Percentiles rank a stretch among this genome's conserved stretches.
These are phyloP conservation scores for Barypeithes pellucidus DNA, from an alignment of 2,888 invertebrate species.

Conservation along the genomic window DNA sequence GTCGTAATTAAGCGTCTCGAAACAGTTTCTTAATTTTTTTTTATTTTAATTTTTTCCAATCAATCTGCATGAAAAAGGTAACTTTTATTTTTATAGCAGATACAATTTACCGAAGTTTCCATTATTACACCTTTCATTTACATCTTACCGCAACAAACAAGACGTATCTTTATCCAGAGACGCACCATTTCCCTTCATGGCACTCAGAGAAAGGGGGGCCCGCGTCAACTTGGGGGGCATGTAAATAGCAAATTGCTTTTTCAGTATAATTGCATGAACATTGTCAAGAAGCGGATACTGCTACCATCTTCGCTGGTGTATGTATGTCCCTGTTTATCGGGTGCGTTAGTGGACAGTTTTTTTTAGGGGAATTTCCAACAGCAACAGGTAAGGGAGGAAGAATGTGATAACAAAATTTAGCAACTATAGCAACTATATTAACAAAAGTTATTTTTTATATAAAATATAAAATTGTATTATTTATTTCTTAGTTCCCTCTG, in stretches of 20 bases:
- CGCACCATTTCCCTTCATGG: constrained; percentile 29
- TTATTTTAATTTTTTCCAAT: no score
- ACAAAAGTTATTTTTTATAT: no score
- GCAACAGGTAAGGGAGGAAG: constrained; percentile 11
- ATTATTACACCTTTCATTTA: constrained; percentile 23
- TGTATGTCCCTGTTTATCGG: constrained; percentile 24
- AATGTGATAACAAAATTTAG: no score
- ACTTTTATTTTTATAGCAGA: no score
- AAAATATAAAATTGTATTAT: no score
- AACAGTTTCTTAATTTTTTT: no score
- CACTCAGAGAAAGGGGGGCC: constrained; percentile 34
- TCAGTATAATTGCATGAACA: constrained; percentile 42
- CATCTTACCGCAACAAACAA: constrained; percentile 17
- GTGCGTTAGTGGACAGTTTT: constrained; percentile 40
- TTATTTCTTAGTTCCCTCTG: no score
- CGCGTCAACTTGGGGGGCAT: constrained; percentile 29
- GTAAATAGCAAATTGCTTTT: constrained; percentile 38
- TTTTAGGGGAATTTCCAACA: constrained; percentile 35
- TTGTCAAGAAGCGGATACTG: constrained; percentile 32
- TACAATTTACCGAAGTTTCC: neutral
- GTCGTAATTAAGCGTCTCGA: no score
- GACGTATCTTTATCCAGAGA: constrained; percentile 33
- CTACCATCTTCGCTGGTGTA: constrained; percentile 22
- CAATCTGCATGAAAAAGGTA: no score
- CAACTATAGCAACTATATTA: no score